Evolutionary conservation across 2,888 invertebrate genomes (phyloP).

Genomic region (Tipula vernalis): DNA sequence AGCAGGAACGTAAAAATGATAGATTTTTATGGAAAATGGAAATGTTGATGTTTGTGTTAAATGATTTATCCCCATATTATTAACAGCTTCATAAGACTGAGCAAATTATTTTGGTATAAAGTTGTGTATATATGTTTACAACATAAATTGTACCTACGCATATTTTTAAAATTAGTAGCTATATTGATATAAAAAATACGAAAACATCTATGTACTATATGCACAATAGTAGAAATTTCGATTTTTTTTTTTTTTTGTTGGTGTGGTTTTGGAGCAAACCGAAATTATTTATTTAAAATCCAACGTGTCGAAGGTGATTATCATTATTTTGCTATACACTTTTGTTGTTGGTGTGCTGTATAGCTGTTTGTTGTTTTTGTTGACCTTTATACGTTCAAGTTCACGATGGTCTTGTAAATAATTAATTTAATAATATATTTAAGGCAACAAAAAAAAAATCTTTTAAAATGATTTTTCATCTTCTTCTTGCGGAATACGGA

Average conservation of each 20-base stretch:
- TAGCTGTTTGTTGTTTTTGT: background rate
- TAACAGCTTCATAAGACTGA: background rate
- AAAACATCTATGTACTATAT: background rate
- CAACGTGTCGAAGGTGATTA: background rate
- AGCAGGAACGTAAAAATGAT: background rate
- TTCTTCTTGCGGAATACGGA: background rate
- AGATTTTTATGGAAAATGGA: background rate
- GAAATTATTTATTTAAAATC: background rate
- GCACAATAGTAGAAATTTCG: background rate
- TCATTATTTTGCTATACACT: background rate
- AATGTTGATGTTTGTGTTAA: slow-evolving; percentile 4
- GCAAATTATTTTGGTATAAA: background rate
- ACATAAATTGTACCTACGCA: background rate
- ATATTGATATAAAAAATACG: background rate
- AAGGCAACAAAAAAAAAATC: background rate
- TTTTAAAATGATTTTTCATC: background rate
- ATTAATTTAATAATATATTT: background rate
- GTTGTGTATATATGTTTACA: background rate
- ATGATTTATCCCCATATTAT: slow-evolving; percentile 4
- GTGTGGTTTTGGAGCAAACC: background rate
- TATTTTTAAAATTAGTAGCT: background rate
- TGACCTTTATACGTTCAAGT: background rate
- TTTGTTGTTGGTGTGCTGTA: background rate
- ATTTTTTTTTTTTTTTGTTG: background rate
- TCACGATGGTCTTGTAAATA: background rate